Percentiles rank a stretch among this genome's conserved stretches.
Evolutionary conservation across 2,888 invertebrate species (phyloP).

Genomic region (Neocrepidodera transversa): DNA sequence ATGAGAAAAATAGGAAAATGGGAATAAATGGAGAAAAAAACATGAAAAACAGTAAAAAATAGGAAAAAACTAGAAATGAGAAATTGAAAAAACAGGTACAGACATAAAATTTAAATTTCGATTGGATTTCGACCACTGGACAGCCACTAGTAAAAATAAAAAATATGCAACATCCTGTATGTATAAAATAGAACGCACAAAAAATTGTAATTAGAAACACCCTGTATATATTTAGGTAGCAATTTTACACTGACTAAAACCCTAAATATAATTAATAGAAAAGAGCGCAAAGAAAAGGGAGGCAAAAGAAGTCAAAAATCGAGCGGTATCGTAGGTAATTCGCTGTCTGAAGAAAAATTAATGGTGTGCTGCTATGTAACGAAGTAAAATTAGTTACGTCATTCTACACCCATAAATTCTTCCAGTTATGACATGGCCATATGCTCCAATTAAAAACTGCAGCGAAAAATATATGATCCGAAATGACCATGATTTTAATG

Average conservation of each 20-base stretch:
- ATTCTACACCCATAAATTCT: slow-evolving; percentile 52
- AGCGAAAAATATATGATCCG: slow-evolving; percentile 25
- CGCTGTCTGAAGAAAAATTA: slow-evolving; percentile 45
- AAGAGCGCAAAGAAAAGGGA: neutral
- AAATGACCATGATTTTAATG: slow-evolving; percentile 13
- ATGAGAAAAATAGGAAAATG: too few species aligned
- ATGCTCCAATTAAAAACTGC: slow-evolving; percentile 54
- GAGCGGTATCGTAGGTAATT: slow-evolving; percentile 15
- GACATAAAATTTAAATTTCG: too few species aligned
- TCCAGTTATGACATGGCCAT: slow-evolving; percentile 54
- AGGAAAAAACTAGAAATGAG: too few species aligned
- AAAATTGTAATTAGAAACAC: too few species aligned
- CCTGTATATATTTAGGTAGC: too few species aligned
- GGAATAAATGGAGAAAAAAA: too few species aligned
- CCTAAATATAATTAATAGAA: neutral
- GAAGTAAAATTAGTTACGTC: slow-evolving; percentile 53
- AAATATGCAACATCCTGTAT: too few species aligned
- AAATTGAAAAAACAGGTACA: too few species aligned
- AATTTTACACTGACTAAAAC: neutral
- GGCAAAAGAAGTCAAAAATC: neutral
- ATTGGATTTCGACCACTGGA: too few species aligned
- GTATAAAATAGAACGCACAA: too few species aligned
- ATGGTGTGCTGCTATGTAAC: slow-evolving; percentile 51
- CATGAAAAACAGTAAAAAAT: too few species aligned
- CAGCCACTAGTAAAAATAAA: too few species aligned